Base-by-base conservation (phyloP, 2,888 invertebrate genomes). In the Leptarthrus brevirostris region DNA sequence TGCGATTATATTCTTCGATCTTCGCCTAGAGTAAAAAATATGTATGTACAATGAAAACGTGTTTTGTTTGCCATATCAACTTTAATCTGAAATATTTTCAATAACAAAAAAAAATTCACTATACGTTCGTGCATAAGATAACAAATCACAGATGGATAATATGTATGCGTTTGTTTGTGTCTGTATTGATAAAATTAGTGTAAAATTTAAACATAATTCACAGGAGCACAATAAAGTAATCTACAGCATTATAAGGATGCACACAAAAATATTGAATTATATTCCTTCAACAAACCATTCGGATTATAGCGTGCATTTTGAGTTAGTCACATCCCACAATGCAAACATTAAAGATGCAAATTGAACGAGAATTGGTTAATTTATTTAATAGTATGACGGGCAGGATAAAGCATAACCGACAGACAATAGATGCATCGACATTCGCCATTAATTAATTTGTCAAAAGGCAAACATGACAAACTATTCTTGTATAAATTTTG, bases 361-460 rank as follows among this genome's bases (percentile, higher is more conserved):
- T 24, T 12, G 54, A 52, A 30, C 64, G 52, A 34, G 14, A 18
- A 16, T 40, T 47, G 44, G 40, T 66, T 22, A 66, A 12, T 22
- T 18, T 18, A 20, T 53, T 53, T 22, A 20, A 6, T 18, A 26
- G 24, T 66, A 44, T 47, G 47, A 22, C 26, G 36, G 34, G 16
- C 52, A 69, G 14, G 30, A 69, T n/a, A 40, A 40, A 69, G 52
- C 69, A 69, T 69, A 49, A 54, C 49, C 52, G 66, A 47, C 44
- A 66, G 44, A 69, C 49, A 69, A 34, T 34, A 44, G 56, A 71
- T 71, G 56, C 71, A 71, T 71, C 56, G 72, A 72, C 72, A 72
- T 72, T 72, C 72, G 72, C 72, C 72, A 72, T 44, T 56, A 72
- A 69, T 52, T 26, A 52, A 30, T 40, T 24, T 71, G 52, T 69